These are phyloP conservation scores for Ennomos quercinarius DNA, from an alignment of 2,888 invertebrate genomes.

Conservation along the genomic window DNA sequence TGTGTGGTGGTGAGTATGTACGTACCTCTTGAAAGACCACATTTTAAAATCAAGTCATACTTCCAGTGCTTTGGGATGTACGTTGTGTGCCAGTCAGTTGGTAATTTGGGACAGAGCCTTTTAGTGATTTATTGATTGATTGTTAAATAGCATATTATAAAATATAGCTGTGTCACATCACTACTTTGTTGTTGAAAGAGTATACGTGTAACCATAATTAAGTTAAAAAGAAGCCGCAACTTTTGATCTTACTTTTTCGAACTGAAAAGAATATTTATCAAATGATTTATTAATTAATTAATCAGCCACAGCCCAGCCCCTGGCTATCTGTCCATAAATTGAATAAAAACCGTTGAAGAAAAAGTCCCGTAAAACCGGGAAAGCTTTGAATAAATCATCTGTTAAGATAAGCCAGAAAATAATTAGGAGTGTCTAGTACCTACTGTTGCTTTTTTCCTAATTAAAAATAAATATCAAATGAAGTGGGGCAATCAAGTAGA, in stretches of 20 bases:
- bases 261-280: conserved; percentile 34
- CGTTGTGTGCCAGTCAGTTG: too few relatives aligned
- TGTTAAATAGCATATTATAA: too few relatives aligned
- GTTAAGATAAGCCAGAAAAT: conserved; percentile 77
- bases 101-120: too few relatives aligned
- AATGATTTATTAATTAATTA: conserved; percentile 65
- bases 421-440: conserved; percentile 67
- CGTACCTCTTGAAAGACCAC: too few relatives aligned
- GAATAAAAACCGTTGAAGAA: conserved; percentile 51
- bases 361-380: conserved; percentile 48
- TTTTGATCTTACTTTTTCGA: conserved; percentile 17
- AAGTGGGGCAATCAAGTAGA: conserved; percentile 60
- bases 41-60: too few relatives aligned
- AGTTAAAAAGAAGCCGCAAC: conserved; percentile 5
- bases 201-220: too few relatives aligned
- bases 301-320: conserved; percentile 55
- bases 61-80: too few relatives aligned
- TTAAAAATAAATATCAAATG: conserved; percentile 84
- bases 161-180: too few relatives aligned
- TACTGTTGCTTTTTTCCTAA: conserved; percentile 73
- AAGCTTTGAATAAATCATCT: conserved; percentile 74
- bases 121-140: too few relatives aligned
- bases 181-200: too few relatives aligned
- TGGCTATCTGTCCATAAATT: conserved; percentile 57
- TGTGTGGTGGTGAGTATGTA: too few relatives aligned